Conservation (phyloP, 1,140 invertebrate genomes). For the Bombus affinis region DNA sequence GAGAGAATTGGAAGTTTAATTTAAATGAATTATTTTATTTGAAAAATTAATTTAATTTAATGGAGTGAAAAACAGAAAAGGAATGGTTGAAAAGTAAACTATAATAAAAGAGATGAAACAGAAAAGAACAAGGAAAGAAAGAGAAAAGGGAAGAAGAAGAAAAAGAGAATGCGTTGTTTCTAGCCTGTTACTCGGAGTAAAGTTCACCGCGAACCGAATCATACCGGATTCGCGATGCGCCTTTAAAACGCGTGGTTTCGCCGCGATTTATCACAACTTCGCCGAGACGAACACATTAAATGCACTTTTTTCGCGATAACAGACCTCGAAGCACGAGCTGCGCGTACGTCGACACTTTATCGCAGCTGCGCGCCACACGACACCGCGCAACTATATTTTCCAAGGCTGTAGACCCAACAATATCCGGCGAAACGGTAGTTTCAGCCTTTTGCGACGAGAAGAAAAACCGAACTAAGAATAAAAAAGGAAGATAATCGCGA, state of each 20-base stretch:
- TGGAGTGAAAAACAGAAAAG: not conserved
- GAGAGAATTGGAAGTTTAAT: not conserved
- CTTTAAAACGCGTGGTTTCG: constrained; percentile 7
- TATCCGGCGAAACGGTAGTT: too few species aligned
- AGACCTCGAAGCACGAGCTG: constrained; percentile 55
- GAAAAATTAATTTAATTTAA: too few species aligned
- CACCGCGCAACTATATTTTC: constrained; percentile 29
- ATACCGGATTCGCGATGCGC: constrained; percentile 38
- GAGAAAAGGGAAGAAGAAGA: not conserved
- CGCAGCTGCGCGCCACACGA: constrained; percentile 63
- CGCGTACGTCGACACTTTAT: constrained; percentile 64
- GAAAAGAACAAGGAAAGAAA: too few species aligned
- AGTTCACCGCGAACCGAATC: constrained; percentile 51
- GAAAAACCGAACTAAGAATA: not conserved
- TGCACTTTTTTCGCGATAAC: constrained; percentile 50
- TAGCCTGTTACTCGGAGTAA: constrained; percentile 30
- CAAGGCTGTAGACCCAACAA: not conserved
- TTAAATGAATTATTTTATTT: too few species aligned
- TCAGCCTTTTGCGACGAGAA: not conserved
- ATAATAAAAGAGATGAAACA: not conserved
- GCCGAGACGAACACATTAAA: constrained; percentile 50
- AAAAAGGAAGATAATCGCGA: not conserved
- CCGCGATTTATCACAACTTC: constrained; percentile 41
- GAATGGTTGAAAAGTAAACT: too few species aligned
- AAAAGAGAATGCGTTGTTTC: not conserved